phyloP scores from a whole-genome alignment of 2,888 invertebrate genomes.

The Clanis bilineata region DNA sequence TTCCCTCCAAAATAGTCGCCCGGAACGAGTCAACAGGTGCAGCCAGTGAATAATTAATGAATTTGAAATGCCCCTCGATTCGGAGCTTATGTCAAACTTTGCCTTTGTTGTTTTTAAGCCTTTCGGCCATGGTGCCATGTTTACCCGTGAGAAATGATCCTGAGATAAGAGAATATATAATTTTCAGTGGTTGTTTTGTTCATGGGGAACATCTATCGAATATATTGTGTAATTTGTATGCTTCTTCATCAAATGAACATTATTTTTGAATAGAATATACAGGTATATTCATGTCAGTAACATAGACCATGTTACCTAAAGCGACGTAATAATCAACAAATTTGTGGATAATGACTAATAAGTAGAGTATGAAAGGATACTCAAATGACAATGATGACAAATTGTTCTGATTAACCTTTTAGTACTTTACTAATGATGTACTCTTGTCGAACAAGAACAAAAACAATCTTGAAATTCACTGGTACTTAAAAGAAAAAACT shows the following conservation, averaged over 20 bases:
- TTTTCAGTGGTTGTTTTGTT: not conserved
- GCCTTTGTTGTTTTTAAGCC: not conserved
- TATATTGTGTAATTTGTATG: not conserved
- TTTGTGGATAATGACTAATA: too few species aligned
- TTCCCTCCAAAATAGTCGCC: constrained; percentile 41
- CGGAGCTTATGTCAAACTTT: not conserved
- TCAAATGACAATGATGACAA: too few species aligned
- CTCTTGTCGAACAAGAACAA: not conserved
- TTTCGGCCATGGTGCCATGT: not conserved
- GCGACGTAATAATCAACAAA: too few species aligned
- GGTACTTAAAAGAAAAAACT: not conserved
- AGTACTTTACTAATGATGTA: too few species aligned
- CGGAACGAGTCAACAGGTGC: constrained; percentile 64
- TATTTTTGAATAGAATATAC: too few species aligned
- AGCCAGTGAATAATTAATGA: constrained; percentile 64
- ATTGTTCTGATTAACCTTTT: too few species aligned
- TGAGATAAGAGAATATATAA: not conserved
- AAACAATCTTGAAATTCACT: not conserved
- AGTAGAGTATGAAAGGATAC: too few species aligned
- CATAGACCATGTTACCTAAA: too few species aligned
- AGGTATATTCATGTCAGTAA: too few species aligned
- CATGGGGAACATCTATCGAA: not conserved
- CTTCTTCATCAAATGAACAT: not conserved
- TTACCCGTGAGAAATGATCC: not conserved
- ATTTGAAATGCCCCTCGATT: constrained; percentile 23